Base-by-base conservation (phyloP, 2,113 vertebrate genomes). In the Pelobates fuscus region DNA sequence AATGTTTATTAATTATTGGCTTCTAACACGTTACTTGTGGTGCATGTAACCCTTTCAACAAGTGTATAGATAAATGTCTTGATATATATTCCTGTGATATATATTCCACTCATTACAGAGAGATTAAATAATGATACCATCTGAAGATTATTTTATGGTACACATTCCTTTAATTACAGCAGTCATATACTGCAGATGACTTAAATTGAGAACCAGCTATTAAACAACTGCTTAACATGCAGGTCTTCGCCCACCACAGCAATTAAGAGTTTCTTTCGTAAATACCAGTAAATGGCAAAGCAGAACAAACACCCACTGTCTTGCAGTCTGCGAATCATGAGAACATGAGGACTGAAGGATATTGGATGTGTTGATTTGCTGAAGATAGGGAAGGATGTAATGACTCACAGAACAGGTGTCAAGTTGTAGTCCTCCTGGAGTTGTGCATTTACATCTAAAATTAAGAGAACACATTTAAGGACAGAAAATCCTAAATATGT, bases 241-340 rank as follows among this genome's bases (percentile, higher is more conserved):
- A 61, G 55, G 60, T 46, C 67, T 59, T 77, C 73, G 43, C 73
- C 73, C 73, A 67, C 72, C 8, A 61, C 26, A 77, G 73, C 65
- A 77, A 68, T 77, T 68, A 77, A 68, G 59, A 72, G 41, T 61
- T 77, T 77, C 64, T 44, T 68, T 77, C 73, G 57, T 68, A 77
- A 68, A 77, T 77, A 76, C 59, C 73, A 68, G 24, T 67, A 67
- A 68, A 61, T 76, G 55, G 37, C 73, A 76, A 41, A 61, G 65
- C 57, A 29, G 55, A 41, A 77, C 73, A 77, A 77, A 77, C 73
- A 61, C 73, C 73, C 65, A 77, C 73, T 68, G 73, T 61, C 73
- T 77, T 61, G 55, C 55, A 77, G 65, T 37, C 46, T 61, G 26
- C 44, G 69, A 58, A 67, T 58, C 63, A 30, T 59, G 43, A 26